Percentiles rank a stretch among this genome's conserved stretches.
Conservation (phyloP, 1,140 invertebrate genomes). For the Samia ricini region DNA sequence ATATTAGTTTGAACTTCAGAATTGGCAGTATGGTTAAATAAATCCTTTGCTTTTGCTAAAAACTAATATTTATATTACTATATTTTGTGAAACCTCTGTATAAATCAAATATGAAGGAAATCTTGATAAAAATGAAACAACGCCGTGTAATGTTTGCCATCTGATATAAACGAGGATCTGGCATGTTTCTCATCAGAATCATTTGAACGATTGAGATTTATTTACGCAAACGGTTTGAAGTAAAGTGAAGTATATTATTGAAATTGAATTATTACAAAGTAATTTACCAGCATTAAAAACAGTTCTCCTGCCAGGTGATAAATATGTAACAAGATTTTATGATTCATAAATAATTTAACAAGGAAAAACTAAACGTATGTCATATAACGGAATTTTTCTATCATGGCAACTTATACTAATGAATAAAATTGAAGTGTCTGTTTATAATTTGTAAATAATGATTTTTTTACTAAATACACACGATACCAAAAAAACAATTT, state of each 20-base stretch:
- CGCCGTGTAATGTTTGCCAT: slow-evolving; percentile 11
- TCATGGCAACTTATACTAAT: too few relatives aligned
- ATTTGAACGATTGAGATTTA: slow-evolving; percentile 7
- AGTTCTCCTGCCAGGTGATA: slow-evolving; percentile 8
- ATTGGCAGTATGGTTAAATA: too few relatives aligned
- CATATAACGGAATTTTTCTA: not conserved
- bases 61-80: slow-evolving; percentile 2
- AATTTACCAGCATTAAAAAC: slow-evolving; percentile 3
- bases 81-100: not conserved
- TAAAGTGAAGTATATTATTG: not conserved
- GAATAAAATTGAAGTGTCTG: too few relatives aligned
- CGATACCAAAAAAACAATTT: too few relatives aligned
- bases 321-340: slow-evolving; percentile 19
- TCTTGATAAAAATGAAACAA: slow-evolving; percentile 5
- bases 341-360: slow-evolving; percentile 22
- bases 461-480: too few relatives aligned
- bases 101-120: not conserved
- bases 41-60: too few relatives aligned
- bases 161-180: slow-evolving; percentile 11
- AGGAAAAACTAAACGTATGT: slow-evolving; percentile 13
- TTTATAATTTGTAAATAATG: too few relatives aligned
- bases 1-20: too few relatives aligned
- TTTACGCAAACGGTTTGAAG: not conserved
- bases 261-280: not conserved
- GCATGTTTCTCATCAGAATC: slow-evolving; percentile 6